Evolutionary conservation across 2,888 invertebrate species (phyloP), one percentile per base, ranked within the genome.

Genomic region (Eupithecia dodoneata): DNA sequence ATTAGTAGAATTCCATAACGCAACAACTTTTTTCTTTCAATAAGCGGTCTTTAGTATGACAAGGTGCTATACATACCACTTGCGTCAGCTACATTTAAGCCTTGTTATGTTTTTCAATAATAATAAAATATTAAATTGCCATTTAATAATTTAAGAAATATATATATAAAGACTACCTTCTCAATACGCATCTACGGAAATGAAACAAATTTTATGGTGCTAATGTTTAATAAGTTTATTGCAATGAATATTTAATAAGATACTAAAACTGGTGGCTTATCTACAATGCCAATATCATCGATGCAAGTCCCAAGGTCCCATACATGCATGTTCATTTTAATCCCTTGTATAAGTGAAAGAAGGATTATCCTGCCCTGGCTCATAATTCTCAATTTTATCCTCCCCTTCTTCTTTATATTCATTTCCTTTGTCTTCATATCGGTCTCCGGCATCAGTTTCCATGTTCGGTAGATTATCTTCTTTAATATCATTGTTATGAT

Each of bases 361-460:
- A 0, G 88, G 87, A 9, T 83, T 83, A 66, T 87, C 67, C n/a
- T 75, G 82, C 5, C 81, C 84, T 71, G 83, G 79, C 10, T 88
- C 84, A 76, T 84, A 84, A 76, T 87, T 86, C 30, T 85, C 79
- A 30, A 85, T 73, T 69, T 84, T 80, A 2, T 86, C 83, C 71
- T 85, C 81, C 76, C 83, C 84, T 0, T 87, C 82, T 15, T 83
- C 80, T 45, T 77, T 74, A 72, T 83, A 84, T 10, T 86, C 83
- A 41, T 81, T 71, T 15, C 86, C 87, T 73, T 87, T 87, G 5
- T 82, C 85, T 45, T 79, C 85, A 66, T 88, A 88, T 13, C 86
- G 82, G 10, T 86, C 85, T 12, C 81, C 86, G 69, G 84, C 86
- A 30, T 82, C 80, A 44, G 73, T 69, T 5, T 78, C 78, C 42